Conservation (phyloP, 2,113 vertebrate species). For the Otus sunia region DNA sequence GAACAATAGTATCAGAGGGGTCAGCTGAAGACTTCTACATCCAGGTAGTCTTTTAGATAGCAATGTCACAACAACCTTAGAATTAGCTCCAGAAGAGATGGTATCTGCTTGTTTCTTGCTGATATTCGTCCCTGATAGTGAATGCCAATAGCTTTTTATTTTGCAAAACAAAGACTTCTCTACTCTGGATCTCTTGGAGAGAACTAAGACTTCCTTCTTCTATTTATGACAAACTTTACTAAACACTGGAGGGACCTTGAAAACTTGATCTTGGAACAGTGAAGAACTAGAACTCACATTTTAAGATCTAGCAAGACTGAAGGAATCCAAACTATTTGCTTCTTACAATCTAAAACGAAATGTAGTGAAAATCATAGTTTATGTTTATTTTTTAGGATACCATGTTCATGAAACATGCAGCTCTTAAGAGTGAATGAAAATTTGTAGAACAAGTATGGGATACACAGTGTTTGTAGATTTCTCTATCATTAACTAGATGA, state of each 20-base stretch:
- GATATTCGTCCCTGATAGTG: not conserved
- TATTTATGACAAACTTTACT: not conserved
- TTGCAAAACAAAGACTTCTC: not conserved
- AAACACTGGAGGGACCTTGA: not conserved
- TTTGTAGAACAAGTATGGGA: not conserved
- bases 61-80: not conserved
- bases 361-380: not conserved
- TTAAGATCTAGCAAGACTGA: not conserved
- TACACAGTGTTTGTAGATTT: not conserved
- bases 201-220: not conserved
- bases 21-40: not conserved
- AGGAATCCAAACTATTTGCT: not conserved
- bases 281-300: not conserved
- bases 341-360: conserved; percentile 27
- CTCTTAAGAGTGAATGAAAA: not conserved
- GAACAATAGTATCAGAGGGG: not conserved
- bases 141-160: not conserved
- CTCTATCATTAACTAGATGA: not conserved
- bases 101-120: not conserved
- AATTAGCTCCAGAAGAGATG: not conserved
- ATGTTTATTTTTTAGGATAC: not conserved
- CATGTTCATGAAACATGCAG: not conserved
- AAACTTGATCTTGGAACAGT: not conserved
- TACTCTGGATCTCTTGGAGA: not conserved
- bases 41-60: not conserved